These are phyloP conservation scores for Cepaea nemoralis DNA, from an alignment of 1,140 invertebrate genomes.

Conservation along the genomic window DNA sequence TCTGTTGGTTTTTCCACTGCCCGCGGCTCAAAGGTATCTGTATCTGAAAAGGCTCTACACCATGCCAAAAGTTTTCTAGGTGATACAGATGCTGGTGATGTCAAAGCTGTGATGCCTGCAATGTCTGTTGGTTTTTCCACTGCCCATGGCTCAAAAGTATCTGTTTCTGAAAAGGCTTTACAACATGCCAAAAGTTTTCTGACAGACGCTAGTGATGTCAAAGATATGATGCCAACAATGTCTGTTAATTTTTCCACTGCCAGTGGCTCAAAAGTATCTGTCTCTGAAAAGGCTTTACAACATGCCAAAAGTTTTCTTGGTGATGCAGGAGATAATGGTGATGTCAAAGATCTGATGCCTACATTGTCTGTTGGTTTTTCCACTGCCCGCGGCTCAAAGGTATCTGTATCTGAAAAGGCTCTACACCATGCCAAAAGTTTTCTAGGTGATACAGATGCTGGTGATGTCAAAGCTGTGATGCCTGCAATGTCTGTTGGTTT, in stretches of 20 bases:
- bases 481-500: constrained; percentile 5
- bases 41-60: constrained; percentile 49
- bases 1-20: neutral
- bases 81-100: neutral
- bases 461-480: neutral
- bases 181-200: too few relatives aligned
- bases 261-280: neutral
- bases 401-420: neutral
- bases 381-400: neutral
- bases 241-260: neutral
- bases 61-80: constrained; percentile 43
- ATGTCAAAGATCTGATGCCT: too few relatives aligned
- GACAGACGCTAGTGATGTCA: too few relatives aligned
- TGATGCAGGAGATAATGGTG: neutral
- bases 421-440: neutral
- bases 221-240: too few relatives aligned
- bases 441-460: neutral
- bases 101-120: neutral
- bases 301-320: neutral
- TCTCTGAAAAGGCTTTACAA: neutral
- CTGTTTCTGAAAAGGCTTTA: too few relatives aligned
- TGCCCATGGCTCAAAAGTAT: constrained; percentile 20
- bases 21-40: neutral
- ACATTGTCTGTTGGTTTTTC: neutral
- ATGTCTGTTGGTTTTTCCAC: constrained; percentile 31